These are phyloP conservation scores for Scleropages formosus DNA, from an alignment of 2,797 vertebrate species.

Conservation along the genomic window DNA sequence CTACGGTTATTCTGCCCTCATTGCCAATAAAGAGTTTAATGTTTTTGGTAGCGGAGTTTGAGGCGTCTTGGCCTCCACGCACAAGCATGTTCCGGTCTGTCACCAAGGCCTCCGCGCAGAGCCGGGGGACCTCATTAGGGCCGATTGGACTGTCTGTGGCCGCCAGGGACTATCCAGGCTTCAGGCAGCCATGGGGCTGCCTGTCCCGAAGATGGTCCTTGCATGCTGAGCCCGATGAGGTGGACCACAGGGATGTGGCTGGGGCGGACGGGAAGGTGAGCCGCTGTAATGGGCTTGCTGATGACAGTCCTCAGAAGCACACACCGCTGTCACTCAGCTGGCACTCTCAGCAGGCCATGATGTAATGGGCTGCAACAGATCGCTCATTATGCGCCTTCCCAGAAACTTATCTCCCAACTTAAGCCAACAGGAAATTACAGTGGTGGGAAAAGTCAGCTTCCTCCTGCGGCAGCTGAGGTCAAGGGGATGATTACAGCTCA, in stretches of 20 bases:
- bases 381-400: constrained; percentile 25
- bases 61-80: not conserved
- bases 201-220: constrained; percentile 33
- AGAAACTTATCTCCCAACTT: constrained; percentile 3
- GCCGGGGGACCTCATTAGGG: constrained; percentile 66
- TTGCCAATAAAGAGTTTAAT: constrained; percentile 12
- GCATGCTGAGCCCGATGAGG: constrained; percentile 45
- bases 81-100: constrained; percentile 12
- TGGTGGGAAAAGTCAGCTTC: constrained; percentile 16
- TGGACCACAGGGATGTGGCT: constrained; percentile 42
- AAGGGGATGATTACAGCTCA: constrained; percentile 1
- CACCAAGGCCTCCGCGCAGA: constrained; percentile 35
- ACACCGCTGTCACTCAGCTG: constrained; percentile 26
- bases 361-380: constrained; percentile 32
- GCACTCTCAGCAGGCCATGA: constrained; percentile 24
- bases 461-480: not conserved
- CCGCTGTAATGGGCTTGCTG: constrained; percentile 31
- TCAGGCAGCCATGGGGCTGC: constrained; percentile 39
- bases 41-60: not conserved
- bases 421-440: constrained; percentile 24
- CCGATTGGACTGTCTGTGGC: constrained; percentile 19
- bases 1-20: not conserved
- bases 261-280: constrained; percentile 34
- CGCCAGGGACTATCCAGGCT: constrained; percentile 27
- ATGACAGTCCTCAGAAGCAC: constrained; percentile 19